Percentiles rank a stretch among this genome's conserved stretches.
These are phyloP conservation scores for Leptinotarsa peninsularis DNA, from an alignment of 2,888 invertebrate genomes.

Conservation along the genomic window DNA sequence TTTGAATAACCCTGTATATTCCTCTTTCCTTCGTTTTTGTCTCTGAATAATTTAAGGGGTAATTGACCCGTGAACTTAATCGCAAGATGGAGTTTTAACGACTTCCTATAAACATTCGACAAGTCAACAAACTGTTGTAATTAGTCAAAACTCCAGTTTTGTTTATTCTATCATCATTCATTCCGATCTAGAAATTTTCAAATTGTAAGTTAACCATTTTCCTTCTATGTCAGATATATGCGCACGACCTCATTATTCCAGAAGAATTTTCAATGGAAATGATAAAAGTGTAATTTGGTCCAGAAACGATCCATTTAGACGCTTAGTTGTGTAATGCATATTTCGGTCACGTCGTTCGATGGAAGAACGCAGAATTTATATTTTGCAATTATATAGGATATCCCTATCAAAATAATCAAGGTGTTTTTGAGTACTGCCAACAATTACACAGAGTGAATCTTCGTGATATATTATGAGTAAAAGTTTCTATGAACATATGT, in stretches of 20 bases:
- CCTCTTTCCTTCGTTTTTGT: background rate
- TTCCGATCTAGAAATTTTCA: background rate
- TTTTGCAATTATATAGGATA: too few species aligned
- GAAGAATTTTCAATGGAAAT: background rate
- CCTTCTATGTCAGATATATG: background rate
- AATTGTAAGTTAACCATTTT: background rate
- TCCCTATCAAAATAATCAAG: too few species aligned
- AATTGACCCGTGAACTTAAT: background rate
- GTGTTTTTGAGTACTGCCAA: too few species aligned
- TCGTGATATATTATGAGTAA: too few species aligned
- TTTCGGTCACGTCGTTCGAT: background rate
- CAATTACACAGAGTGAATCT: too few species aligned
- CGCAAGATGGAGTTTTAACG: background rate
- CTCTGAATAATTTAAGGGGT: background rate
- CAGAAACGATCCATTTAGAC: background rate
- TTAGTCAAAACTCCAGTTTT: background rate
- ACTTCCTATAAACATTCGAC: background rate
- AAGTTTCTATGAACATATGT: too few species aligned
- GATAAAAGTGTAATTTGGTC: background rate
- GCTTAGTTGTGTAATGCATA: background rate
- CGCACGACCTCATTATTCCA: background rate
- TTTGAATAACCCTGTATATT: too few species aligned
- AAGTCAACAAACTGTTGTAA: background rate
- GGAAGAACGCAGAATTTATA: background rate
- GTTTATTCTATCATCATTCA: background rate